Evolutionary conservation across 2,113 vertebrate species (phyloP).

Genomic region (Gasterosteus aculeatus): DNA sequence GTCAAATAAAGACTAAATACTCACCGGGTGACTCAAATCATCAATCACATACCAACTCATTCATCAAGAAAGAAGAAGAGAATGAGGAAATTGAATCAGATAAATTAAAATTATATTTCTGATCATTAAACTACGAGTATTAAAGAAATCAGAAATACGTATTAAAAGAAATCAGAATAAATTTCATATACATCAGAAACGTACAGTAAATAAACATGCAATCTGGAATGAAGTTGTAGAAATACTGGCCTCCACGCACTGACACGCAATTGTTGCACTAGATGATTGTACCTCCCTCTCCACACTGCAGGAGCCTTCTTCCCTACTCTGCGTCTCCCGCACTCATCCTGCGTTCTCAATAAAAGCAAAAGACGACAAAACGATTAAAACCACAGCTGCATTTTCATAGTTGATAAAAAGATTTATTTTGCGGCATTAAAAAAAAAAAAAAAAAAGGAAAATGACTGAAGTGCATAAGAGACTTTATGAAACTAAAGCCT

Average conservation of each 20-base stretch:
- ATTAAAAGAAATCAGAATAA: too few species aligned
- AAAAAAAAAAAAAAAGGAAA: constrained; percentile 31
- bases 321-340: constrained; percentile 16
- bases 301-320: constrained; percentile 8
- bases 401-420: constrained; percentile 30
- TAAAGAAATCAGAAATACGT: too few species aligned
- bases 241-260: neutral
- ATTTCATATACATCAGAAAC: neutral
- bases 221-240: neutral
- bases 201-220: neutral
- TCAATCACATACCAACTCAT: neutral
- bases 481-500: constrained; percentile 73
- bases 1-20: constrained; percentile 8
- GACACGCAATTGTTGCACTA: neutral
- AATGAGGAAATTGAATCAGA: neutral
- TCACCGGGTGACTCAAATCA: neutral
- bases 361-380: constrained; percentile 17
- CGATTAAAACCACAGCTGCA: constrained; percentile 3
- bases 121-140: neutral
- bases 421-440: constrained; percentile 56
- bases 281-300: constrained; percentile 17
- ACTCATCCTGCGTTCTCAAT: constrained; percentile 5
- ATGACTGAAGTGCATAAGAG: constrained; percentile 26
- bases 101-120: neutral
- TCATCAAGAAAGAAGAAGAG: neutral